Conservation (phyloP, 2,113 vertebrate species). For the Pelmatolapia mariae region DNA sequence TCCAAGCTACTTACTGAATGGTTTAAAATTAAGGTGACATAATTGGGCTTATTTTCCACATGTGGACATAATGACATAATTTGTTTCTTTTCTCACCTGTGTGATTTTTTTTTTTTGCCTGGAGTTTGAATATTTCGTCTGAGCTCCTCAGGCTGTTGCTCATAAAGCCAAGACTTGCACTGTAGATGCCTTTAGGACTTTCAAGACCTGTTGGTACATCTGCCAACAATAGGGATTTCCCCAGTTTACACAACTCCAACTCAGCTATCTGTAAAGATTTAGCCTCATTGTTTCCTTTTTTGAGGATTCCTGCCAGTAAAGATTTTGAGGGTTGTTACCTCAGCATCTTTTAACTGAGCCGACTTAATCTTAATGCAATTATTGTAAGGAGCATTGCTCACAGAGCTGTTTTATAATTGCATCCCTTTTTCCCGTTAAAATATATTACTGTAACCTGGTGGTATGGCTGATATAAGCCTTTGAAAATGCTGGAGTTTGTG, state of each 20-base stretch:
- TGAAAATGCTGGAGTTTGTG: not conserved
- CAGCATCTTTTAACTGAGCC: slow-evolving; percentile 3
- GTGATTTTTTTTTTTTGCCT: slow-evolving; percentile 19
- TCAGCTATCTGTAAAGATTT: slow-evolving; percentile 51
- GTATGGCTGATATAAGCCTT: not conserved
- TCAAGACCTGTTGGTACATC: slow-evolving; percentile 58
- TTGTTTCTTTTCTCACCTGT: slow-evolving; percentile 24
- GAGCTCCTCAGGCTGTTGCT: slow-evolving; percentile 60
- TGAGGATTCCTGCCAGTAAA: slow-evolving; percentile 19
- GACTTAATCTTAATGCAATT: slow-evolving; percentile 36
- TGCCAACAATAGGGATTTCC: slow-evolving; percentile 80
- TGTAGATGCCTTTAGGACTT: slow-evolving; percentile 65
- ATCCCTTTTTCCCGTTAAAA: not conserved
- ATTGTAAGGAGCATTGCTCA: slow-evolving; percentile 31
- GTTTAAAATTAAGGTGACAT: slow-evolving; percentile 37
- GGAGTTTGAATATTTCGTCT: slow-evolving; percentile 50
- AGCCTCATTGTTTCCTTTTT: slow-evolving; percentile 38
- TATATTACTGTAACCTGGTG: not conserved
- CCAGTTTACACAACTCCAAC: slow-evolving; percentile 60
- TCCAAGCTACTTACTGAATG: slow-evolving; percentile 6
- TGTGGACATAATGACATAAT: slow-evolving; percentile 4
- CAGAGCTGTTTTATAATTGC: slow-evolving; percentile 12
- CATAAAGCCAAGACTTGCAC: slow-evolving; percentile 64
- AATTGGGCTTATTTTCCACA: slow-evolving; percentile 5
- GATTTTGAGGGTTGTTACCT: slow-evolving; percentile 26